Conservation (phyloP, 2,797 vertebrate genomes). For the Percopsis omiscomaycus region DNA sequence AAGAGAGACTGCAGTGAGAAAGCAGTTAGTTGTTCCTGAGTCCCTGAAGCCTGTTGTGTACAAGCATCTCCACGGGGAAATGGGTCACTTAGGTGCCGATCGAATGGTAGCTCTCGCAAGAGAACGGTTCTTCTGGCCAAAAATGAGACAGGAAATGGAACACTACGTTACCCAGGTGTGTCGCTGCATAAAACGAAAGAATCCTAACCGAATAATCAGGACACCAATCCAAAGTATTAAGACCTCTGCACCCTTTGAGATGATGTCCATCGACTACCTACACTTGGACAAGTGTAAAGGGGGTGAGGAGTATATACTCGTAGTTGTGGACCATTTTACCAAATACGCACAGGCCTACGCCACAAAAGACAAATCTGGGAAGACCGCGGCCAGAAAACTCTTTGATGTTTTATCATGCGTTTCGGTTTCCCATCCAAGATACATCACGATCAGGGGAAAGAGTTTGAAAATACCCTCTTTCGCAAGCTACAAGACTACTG, state of each 20-base stretch:
- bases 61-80: background rate
- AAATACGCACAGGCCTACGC: constrained; percentile 14
- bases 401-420: constrained; percentile 27
- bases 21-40: background rate
- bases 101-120: constrained; percentile 1
- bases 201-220: constrained; percentile 14
- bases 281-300: constrained; percentile 18
- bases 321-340: constrained; percentile 25
- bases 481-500: constrained; percentile 23
- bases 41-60: background rate
- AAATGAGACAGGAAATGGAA: constrained; percentile 19
- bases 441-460: constrained; percentile 24
- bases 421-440: constrained; percentile 35
- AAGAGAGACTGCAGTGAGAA: background rate
- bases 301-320: constrained; percentile 22
- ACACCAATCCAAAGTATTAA: constrained; percentile 16
- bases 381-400: constrained; percentile 17
- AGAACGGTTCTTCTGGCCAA: constrained; percentile 3
- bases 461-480: background rate
- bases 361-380: constrained; percentile 4
- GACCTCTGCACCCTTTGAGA: constrained; percentile 23
- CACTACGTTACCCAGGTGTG: constrained; percentile 12
- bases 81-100: background rate
- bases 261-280: constrained; percentile 22
- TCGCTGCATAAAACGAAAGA: constrained; percentile 11